These are phyloP conservation scores for Mythimna impura DNA, from an alignment of 2,888 invertebrate species.

Conservation along the genomic window DNA sequence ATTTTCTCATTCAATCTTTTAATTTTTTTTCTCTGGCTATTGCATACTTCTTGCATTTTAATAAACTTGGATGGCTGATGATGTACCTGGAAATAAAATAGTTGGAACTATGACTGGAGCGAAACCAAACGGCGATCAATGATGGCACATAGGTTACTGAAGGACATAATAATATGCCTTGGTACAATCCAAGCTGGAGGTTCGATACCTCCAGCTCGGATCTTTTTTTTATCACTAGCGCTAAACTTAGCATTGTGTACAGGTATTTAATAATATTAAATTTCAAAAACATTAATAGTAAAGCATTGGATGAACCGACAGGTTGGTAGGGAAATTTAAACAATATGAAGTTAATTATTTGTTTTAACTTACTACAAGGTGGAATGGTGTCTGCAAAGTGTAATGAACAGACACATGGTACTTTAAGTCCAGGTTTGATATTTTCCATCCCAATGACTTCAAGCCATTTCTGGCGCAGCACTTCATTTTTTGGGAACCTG, in stretches of 20 bases:
- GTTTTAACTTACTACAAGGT: no score
- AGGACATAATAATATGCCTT: no score
- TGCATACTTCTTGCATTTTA: background rate
- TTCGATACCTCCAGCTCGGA: no score
- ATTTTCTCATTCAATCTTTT: background rate
- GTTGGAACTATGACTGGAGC: background rate
- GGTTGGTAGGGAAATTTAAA: background rate
- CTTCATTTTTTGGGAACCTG: slow-evolving; percentile 2
- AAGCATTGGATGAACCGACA: no score
- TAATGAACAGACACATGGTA: slow-evolving; percentile 1
- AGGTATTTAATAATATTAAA: no score
- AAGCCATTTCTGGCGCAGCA: background rate
- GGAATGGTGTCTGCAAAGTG: no score
- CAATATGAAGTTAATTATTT: background rate
- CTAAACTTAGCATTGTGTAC: no score
- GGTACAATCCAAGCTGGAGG: no score
- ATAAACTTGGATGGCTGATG: background rate
- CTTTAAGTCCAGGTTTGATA: slow-evolving; percentile 1
- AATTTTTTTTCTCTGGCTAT: background rate
- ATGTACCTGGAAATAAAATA: background rate
- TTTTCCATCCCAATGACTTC: slow-evolving; percentile 3
- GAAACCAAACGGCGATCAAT: no score
- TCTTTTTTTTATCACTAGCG: no score
- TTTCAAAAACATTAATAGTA: no score
- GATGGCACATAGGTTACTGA: no score